Evolutionary conservation across 2,797 vertebrate genomes (phyloP).

Genomic region (Tadarida brasiliensis): DNA sequence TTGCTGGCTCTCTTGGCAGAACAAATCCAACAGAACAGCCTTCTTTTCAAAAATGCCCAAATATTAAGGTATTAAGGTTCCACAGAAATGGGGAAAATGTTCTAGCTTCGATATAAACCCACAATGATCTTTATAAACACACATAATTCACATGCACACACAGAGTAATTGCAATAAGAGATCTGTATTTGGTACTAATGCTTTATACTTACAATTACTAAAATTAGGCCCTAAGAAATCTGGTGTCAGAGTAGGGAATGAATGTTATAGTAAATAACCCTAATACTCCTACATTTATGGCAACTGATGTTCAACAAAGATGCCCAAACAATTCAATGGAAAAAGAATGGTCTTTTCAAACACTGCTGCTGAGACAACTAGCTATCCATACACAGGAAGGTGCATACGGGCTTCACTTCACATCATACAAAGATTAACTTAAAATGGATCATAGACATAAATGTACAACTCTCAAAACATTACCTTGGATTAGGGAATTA

Average conservation of each 20-base stretch:
- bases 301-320: slow-evolving; percentile 27
- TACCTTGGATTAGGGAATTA: background rate
- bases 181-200: background rate
- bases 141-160: background rate
- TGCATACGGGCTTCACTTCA: background rate
- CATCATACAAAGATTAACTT: slow-evolving; percentile 31
- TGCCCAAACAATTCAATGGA: background rate
- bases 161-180: background rate
- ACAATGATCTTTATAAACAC: slow-evolving; percentile 46
- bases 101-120: slow-evolving; percentile 34
- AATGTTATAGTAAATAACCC: slow-evolving; percentile 53
- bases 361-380: background rate
- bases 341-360: slow-evolving; percentile 30
- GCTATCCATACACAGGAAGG: background rate
- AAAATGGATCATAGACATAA: background rate
- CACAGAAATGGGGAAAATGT: slow-evolving; percentile 48
- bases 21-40: slow-evolving; percentile 71
- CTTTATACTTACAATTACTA: slow-evolving; percentile 15
- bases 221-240: slow-evolving; percentile 31
- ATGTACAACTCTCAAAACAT: slow-evolving; percentile 19
- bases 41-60: slow-evolving; percentile 74
- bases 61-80: background rate
- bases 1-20: slow-evolving; percentile 67
- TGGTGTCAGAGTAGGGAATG: background rate
- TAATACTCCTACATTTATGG: background rate